These are phyloP conservation scores for Amblyraja radiata DNA, from an alignment of 2,797 vertebrate genomes.

Conservation along the genomic window DNA sequence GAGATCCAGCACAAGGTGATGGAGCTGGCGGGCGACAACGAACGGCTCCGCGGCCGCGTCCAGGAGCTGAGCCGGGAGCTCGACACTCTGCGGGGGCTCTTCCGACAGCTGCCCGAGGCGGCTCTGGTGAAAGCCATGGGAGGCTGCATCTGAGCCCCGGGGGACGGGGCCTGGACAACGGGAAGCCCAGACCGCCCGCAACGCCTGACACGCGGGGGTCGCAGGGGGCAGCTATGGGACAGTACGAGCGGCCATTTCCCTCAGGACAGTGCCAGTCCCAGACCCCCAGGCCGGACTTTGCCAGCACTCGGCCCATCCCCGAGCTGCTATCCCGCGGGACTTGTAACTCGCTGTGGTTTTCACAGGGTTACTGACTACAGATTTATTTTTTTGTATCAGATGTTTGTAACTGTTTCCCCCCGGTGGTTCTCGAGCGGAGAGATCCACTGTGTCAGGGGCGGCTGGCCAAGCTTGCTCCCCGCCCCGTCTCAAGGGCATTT, in stretches of 20 bases:
- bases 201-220: too few species aligned
- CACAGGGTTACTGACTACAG: too few species aligned
- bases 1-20: constrained; percentile 95
- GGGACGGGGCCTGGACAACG: neutral
- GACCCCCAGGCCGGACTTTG: constrained; percentile 26
- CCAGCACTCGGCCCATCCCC: neutral
- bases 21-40: constrained; percentile 86
- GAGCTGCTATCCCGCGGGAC: constrained; percentile 38
- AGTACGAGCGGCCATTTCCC: neutral
- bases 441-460: too few species aligned
- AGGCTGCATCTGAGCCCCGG: constrained; percentile 64
- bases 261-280: neutral
- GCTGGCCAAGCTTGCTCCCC: too few species aligned
- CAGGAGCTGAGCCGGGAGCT: constrained; percentile 90
- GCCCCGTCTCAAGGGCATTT: too few species aligned
- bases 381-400: too few species aligned
- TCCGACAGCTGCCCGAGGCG: constrained; percentile 87
- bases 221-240: too few species aligned
- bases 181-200: neutral
- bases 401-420: too few species aligned
- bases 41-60: constrained; percentile 84
- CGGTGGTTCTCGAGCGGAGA: too few species aligned
- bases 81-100: constrained; percentile 89
- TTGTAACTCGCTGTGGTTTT: neutral
- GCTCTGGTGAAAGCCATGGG: constrained; percentile 85